phyloP scores from a whole-genome alignment of 2,113 vertebrate species.

The Lagopus muta region DNA sequence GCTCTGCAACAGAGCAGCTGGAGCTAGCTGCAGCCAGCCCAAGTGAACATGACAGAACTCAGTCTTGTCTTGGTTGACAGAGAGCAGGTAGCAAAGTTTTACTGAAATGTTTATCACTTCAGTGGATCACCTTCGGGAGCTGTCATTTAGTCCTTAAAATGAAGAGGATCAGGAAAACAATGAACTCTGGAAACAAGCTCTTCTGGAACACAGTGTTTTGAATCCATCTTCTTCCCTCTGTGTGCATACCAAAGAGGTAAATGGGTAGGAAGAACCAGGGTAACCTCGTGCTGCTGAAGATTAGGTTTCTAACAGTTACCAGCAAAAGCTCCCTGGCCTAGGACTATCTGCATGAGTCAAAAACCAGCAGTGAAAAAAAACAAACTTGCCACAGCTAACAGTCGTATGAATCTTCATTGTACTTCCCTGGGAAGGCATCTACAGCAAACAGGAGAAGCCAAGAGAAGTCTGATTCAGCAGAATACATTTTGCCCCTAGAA shows the following conservation, averaged over 20 bases:
- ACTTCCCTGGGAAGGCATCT: not conserved
- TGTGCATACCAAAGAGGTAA: not conserved
- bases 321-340: not conserved
- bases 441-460: not conserved
- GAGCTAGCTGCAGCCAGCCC: not conserved
- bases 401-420: not conserved
- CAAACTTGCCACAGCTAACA: not conserved
- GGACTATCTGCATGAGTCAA: not conserved
- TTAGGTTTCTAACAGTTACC: not conserved
- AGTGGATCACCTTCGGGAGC: not conserved
- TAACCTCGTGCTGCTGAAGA: not conserved
- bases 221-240: not conserved
- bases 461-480: conserved; percentile 31
- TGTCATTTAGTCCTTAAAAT: not conserved
- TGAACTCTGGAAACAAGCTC: not conserved
- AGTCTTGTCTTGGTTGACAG: not conserved
- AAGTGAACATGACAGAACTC: not conserved
- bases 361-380: not conserved
- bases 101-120: not conserved
- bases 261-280: not conserved
- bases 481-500: conserved; percentile 13
- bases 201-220: not conserved
- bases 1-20: not conserved
- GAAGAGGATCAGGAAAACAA: not conserved
- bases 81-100: not conserved